A percentile compares a stretch with the other conserved stretches of the same genome.
These are phyloP conservation scores for Apogon talboti DNA, from an alignment of 2,797 vertebrate genomes.

Conservation along the genomic window DNA sequence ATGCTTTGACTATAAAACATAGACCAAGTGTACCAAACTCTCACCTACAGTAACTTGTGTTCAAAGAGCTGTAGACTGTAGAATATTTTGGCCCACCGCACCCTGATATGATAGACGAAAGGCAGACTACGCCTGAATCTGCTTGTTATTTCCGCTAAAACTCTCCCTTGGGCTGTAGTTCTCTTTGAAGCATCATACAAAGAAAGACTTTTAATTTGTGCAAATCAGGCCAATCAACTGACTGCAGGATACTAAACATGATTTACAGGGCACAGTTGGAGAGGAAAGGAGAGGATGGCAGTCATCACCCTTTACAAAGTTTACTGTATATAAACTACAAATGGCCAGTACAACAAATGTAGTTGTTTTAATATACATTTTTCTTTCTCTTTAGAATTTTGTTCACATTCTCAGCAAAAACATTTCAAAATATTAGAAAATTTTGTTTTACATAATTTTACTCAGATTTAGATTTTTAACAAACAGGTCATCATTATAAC, in stretches of 20 bases:
- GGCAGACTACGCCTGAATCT: constrained; percentile 12
- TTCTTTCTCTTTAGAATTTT: no score
- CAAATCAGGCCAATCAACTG: constrained; percentile 53
- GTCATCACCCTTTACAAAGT: constrained; percentile 1
- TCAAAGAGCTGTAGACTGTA: background rate
- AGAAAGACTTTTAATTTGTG: constrained; percentile 34
- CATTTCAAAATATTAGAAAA: no score
- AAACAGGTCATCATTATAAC: no score
- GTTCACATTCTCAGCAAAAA: no score
- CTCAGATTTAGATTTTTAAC: no score
- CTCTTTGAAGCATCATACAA: constrained; percentile 42
- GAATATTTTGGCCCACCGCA: background rate
- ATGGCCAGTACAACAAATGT: no score
- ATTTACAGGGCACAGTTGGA: constrained; percentile 19
- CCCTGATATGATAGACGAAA: constrained; percentile 35
- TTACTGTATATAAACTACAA: background rate
- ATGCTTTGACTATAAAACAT: no score
- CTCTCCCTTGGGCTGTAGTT: constrained; percentile 6
- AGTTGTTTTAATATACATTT: no score
- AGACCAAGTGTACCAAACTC: no score
- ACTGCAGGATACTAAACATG: constrained; percentile 28
- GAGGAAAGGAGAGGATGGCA: background rate
- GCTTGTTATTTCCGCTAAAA: constrained; percentile 26
- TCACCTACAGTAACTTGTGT: background rate
- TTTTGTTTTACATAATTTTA: no score